Percentiles rank a stretch among this genome's conserved stretches.
Conservation (phyloP, 2,888 invertebrate genomes). For the Chymomyza caudatula region DNA sequence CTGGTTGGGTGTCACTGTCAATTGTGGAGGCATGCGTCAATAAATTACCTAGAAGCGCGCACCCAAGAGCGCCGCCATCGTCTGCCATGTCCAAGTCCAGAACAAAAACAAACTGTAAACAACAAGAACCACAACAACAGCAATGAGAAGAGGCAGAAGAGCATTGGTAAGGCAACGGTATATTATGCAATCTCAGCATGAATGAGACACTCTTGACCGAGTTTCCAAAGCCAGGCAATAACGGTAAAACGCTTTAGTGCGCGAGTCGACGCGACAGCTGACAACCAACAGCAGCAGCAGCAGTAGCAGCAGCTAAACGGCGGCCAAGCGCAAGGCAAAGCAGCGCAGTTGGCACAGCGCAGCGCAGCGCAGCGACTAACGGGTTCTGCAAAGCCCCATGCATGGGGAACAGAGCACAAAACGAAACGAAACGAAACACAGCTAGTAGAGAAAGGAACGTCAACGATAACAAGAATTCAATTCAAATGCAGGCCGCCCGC, state of each 20-base stretch:
- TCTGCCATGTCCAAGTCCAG: constrained; percentile 18
- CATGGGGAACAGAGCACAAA: constrained; percentile 15
- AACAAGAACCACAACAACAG: constrained; percentile 24
- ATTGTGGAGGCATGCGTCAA: constrained; percentile 64
- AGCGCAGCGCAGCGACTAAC: constrained; percentile 39
- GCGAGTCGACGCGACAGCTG: constrained; percentile 13
- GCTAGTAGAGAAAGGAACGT: constrained; percentile 9
- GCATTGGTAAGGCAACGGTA: constrained; percentile 73
- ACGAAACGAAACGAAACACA: background rate
- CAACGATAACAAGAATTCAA: background rate
- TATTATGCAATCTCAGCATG: constrained; percentile 76
- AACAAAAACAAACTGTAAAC: constrained; percentile 12
- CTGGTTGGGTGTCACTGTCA: constrained; percentile 61
- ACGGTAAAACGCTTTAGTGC: constrained; percentile 63
- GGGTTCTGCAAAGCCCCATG: constrained; percentile 46
- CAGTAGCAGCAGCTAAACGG: constrained; percentile 50
- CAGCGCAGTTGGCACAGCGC: constrained; percentile 29
- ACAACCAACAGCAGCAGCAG: constrained; percentile 25
- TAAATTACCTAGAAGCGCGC: constrained; percentile 65
- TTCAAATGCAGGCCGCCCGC: constrained; percentile 21
- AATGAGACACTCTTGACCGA: constrained; percentile 77
- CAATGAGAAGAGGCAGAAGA: constrained; percentile 9
- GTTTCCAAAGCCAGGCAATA: constrained; percentile 73
- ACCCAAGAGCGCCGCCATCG: constrained; percentile 43
- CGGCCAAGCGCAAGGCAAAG: constrained; percentile 65